Base-by-base conservation (phyloP, 1,140 invertebrate species). In the Lutraria rhynchaena region DNA sequence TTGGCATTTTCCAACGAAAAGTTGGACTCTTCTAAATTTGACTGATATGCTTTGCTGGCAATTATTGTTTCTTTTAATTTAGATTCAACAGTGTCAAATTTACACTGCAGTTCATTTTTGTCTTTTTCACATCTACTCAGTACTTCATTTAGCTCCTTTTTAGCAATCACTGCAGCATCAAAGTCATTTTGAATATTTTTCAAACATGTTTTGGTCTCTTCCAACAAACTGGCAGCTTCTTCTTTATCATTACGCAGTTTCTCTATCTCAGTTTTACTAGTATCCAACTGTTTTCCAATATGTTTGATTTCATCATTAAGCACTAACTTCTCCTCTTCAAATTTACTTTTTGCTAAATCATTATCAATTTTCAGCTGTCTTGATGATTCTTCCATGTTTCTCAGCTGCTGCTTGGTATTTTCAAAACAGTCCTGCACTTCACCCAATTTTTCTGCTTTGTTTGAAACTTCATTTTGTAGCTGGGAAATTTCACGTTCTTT, bases 401-500 rank as follows among this genome's bases (percentile, higher is more conserved):
- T 22, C 1, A 49, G 22, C 19, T 44, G 24, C 17, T 41, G n/a
- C 22, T 46, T 75, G 22, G 31, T 22, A 5, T 35, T 31, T 1
- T 60, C 58, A 11, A 55, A 33, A 7, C 67, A 19, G 19, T 7
- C 33, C 13, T 80, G 60, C 4, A n/a, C 33, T 17, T 69, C 31
- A 7, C 60, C 51, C 7, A 80, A 13, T 55, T 57, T 70, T 24
- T 80, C 65, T 46, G 22, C 31, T 41, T 49, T 69, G 13, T 44
- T 31, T 29, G 49, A 35, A 13, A 70, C 1, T 60, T 80, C 76
- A 0, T n/a, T 5, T 24, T 80, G 46, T 17, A 70, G 17, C 22
- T 69, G 35, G 13, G 49, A 46, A 13, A 80, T 46, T 70, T 80
- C 76, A 31, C 37, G 53, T 19, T 69, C 76, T 46, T 80, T 69